Base-by-base conservation (phyloP, 2,888 invertebrate species). In the Sinohyriopsis cumingii region DNA sequence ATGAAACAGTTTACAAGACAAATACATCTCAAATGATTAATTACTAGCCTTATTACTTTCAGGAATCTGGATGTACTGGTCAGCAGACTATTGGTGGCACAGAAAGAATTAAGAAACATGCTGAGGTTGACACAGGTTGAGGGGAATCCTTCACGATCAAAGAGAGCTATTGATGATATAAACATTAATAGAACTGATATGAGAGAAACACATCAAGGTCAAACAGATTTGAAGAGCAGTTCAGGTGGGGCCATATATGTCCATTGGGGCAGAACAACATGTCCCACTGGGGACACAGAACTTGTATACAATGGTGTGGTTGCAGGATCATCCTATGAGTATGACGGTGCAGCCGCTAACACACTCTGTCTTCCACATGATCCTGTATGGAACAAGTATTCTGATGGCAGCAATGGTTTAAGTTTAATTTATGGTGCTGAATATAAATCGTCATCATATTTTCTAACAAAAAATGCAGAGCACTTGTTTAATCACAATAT, bases 361-460 rank as follows among this genome's bases (percentile, higher is more conserved):
- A 64, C 63, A 24, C 59, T 76, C 3, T 77, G 75, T 62, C 28
- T 77, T 19, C 68, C 75, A n/a, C 54, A 60, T 18, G 59, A 71
- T n/a, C 77, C 77, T 19, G 53, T 60, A 18, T 70, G 68, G 59
- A 62, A 25, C 5, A 67, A 56, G 3, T 64, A 5, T 5, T 33
- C 20, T 28, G 59, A 55, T 22, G 24, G 3, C 19, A 19, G 7
- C n/a, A 24, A 63, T 18, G n/a, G 20, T 1, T 19, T 54, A 3
- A 20, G 59, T 24, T 54, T 20, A n/a, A 67, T 77, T 7, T 71
- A 68, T 15, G 75, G 77, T 20, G 71, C 56, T 9, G 77, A 76
- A 65, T 76, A 73, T 59, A 0, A 15, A 45, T n/a, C 45, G 15
- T 3, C 0, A 12, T 3, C 12, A 45, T 2, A 45, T 45, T 45